Base-by-base conservation (phyloP, 2,888 invertebrate genomes). In the Dynastes tityus region DNA sequence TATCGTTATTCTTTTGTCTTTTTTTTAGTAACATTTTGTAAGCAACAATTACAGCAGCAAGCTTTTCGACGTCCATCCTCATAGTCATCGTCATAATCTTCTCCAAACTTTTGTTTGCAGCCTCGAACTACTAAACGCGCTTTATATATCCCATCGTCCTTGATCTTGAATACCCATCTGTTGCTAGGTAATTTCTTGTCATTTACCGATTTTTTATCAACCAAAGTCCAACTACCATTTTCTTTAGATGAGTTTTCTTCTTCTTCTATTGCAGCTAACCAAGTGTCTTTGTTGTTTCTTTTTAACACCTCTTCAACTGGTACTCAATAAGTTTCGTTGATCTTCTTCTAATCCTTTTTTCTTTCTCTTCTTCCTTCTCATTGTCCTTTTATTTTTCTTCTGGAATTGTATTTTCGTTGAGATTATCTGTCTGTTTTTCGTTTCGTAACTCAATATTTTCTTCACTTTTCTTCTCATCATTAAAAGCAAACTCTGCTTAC, bases 101-200 rank as follows among this genome's bases (percentile, higher is more conserved):
- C 45, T 11, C 8, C 45, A 1, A 11, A 11, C 13, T 29, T 51
- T 29, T 71, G 55, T 55, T 71, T 29, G 27, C 55, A 71, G 6
- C 53, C 55, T 4, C 53, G 11, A 53, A 71, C 29, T 53, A 71
- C 55, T 5, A 55, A 53, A n/a, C 71, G 16, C n/a, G 71, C 71
- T 55, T 71, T 71, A 27, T 55, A 71, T 53, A 13, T 51, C 13
- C 53, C n/a, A 53, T 53, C 53, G n/a, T 53, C 53, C 3, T 53
- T 53, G 53, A 53, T 13, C n/a, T 16, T 16, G 4, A 53, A 53
- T 6, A 53, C 6, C 16, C n/a, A 53, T 53, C 5, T 6, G n/a
- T 53, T 53, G 4, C 53, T 51, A 13, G n/a, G n/a, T 27, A 64
- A 5, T 37, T 64, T 64, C 27, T 64, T 61, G 22, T 29, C 61